Conservation (phyloP, 2,888 invertebrate species). For the Plagiodera versicolora region DNA sequence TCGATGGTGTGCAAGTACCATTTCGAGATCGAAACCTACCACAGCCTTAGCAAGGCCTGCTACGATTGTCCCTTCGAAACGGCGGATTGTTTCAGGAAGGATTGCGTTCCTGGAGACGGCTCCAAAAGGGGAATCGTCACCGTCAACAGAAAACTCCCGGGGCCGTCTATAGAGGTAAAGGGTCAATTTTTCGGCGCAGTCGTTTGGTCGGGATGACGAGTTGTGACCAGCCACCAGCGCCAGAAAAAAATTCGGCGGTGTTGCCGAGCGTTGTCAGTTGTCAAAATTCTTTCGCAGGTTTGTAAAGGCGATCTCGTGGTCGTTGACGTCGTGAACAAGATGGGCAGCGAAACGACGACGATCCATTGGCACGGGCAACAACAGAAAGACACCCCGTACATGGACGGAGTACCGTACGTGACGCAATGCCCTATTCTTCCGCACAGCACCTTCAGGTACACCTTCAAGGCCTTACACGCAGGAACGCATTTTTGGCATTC, state of each 20-base stretch:
- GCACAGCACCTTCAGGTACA: conserved; percentile 74
- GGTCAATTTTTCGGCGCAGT: too few species aligned
- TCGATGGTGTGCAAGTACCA: conserved; percentile 72
- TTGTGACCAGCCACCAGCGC: too few species aligned
- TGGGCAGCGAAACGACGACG: conserved; percentile 79
- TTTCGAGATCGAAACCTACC: conserved; percentile 80
- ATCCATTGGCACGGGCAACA: conserved; percentile 94
- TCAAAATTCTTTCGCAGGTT: conserved; percentile 61
- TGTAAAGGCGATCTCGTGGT: conserved; percentile 83
- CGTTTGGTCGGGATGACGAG: too few species aligned
- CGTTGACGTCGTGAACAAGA: conserved; percentile 79
- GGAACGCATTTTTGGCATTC: conserved; percentile 90
- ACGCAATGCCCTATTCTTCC: conserved; percentile 84
- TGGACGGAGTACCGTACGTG: conserved; percentile 87
- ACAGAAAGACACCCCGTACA: conserved; percentile 75
- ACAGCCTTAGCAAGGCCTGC: conserved; percentile 87
- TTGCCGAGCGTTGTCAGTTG: too few species aligned
- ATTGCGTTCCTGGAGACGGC: conserved; percentile 86
- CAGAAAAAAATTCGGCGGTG: too few species aligned
- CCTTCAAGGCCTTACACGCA: conserved; percentile 69
- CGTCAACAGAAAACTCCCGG: conserved; percentile 85
- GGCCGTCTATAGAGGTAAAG: conserved; percentile 81
- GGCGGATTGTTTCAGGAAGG: conserved; percentile 73
- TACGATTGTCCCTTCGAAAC: conserved; percentile 75
- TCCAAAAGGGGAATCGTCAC: conserved; percentile 73